Percentiles rank a stretch among this genome's conserved stretches.
phyloP scores from a whole-genome alignment of 2,888 invertebrate genomes.

The Latrodectus hesperus region DNA sequence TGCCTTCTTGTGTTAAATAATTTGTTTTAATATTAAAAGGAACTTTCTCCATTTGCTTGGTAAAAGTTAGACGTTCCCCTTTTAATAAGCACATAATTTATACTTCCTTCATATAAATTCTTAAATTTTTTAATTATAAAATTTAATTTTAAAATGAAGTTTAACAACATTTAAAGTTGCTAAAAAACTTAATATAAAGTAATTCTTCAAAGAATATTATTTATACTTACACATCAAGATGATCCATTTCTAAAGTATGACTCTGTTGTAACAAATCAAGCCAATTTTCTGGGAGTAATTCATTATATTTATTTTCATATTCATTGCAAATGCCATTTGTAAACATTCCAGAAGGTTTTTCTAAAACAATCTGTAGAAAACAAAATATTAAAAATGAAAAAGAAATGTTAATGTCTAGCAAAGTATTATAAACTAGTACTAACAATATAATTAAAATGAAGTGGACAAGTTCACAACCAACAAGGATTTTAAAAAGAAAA shows the following conservation, averaged over 20 bases:
- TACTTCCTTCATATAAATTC: too few relatives aligned
- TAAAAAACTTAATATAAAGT: not conserved
- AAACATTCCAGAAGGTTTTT: constrained; percentile 61
- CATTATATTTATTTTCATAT: constrained; percentile 49
- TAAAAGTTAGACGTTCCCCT: too few relatives aligned
- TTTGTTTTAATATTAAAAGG: too few relatives aligned
- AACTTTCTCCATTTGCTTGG: too few relatives aligned
- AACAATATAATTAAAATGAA: not conserved
- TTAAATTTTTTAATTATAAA: not conserved
- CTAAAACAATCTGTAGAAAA: constrained; percentile 42
- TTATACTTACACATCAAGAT: constrained; percentile 43
- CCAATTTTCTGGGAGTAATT: constrained; percentile 40
- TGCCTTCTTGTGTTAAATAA: too few relatives aligned
- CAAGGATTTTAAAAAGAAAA: not conserved
- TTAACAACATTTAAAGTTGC: not conserved
- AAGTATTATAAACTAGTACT: not conserved
- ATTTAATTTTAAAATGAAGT: too few relatives aligned
- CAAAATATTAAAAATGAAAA: not conserved
- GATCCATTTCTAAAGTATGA: constrained; percentile 27
- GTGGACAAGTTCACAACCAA: not conserved
- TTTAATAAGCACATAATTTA: too few relatives aligned
- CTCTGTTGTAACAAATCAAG: constrained; percentile 37
- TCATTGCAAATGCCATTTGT: constrained; percentile 31
- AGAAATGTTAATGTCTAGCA: too few relatives aligned
- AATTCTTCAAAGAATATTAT: not conserved